Conservation (phyloP, 2,113 vertebrate genomes). For the Pterophyllum scalare region DNA sequence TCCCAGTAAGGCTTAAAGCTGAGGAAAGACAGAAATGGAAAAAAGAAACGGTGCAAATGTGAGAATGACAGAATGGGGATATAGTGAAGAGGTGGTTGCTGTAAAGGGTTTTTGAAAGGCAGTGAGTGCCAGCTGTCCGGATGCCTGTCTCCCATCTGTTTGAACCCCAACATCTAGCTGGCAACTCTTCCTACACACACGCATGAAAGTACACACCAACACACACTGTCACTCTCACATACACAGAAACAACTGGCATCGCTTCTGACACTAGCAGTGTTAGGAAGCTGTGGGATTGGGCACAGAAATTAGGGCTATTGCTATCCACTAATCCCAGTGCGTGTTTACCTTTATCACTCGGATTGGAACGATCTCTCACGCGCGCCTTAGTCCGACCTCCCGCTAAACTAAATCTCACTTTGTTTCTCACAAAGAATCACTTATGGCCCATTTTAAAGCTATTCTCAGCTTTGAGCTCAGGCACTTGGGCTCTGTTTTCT, state of each 20-base stretch:
- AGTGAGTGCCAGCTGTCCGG: constrained; percentile 75
- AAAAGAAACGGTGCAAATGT: constrained; percentile 17
- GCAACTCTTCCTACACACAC: constrained; percentile 49
- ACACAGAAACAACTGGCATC: constrained; percentile 55
- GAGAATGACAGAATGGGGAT: constrained; percentile 73
- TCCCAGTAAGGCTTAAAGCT: constrained; percentile 16
- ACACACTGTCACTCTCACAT: constrained; percentile 13
- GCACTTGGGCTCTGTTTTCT: constrained; percentile 49
- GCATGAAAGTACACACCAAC: not conserved
- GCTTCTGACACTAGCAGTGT: constrained; percentile 62
- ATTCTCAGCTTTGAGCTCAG: constrained; percentile 39
- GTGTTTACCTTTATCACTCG: constrained; percentile 63
- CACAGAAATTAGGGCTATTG: constrained; percentile 56
- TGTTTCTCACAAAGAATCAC: constrained; percentile 41
- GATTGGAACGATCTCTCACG: constrained; percentile 52
- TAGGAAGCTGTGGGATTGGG: constrained; percentile 68
- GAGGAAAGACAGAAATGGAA: not conserved
- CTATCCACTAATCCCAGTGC: constrained; percentile 66
- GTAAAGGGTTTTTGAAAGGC: constrained; percentile 61
- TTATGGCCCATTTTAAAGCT: constrained; percentile 47
- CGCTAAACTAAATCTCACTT: constrained; percentile 47
- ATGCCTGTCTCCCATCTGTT: constrained; percentile 73
- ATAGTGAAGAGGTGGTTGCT: constrained; percentile 55
- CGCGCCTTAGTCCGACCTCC: constrained; percentile 36
- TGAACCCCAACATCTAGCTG: constrained; percentile 71